Base-by-base conservation (phyloP, 2,113 vertebrate genomes). In the Orientallactaga bullata region DNA sequence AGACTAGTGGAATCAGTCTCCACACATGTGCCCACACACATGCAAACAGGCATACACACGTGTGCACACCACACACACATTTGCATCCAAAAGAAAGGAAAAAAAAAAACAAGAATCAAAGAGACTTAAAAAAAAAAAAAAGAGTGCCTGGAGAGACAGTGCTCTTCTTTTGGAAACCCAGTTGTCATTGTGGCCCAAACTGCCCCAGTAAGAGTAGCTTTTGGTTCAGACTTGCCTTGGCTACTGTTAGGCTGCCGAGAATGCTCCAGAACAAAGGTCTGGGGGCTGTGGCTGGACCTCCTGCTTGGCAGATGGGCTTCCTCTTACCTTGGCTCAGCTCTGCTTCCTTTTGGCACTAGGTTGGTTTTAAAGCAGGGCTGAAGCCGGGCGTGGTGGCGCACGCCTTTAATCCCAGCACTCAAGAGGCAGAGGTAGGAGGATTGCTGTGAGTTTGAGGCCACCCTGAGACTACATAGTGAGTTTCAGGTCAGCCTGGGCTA, bases 261-360 rank as follows among this genome's bases (percentile, higher is more conserved):
- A 94, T 73, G 28, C 24, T 93, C 91, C 24, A 84, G 89, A 92
- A 73, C 84, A 93, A 72, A 93, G 73, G 47, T 73, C 47, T 65
- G 42, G 77, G n/a, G 72, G 30, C 69, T 83, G 37, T 79, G 89
- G n/a, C 83, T 79, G 47, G 82, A 83, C 20, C 32, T 83, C 71
- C 30, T n/a, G 42, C 17, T 28, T 80, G 37, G 47, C 76, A 88
- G 63, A 85, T 80, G 51, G n/a, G 69, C 28, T 76, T 76, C 69
- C 17, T 42, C 15, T 7, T 68, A 3, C n/a, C 47, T 66, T 58
- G 35, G 9, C 23, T 26, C 26, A 60, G 79, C 15, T 79, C n/a
- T 78, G 7, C 65, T 35, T 85, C 69, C 37, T 39, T 60, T 4
- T 76, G 73, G 24, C 39, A 73, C 32, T 65, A 60, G 78, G 55